These are phyloP conservation scores for Eurystomus glaucurus DNA, from an alignment of 2,797 vertebrate genomes.

Conservation along the genomic window DNA sequence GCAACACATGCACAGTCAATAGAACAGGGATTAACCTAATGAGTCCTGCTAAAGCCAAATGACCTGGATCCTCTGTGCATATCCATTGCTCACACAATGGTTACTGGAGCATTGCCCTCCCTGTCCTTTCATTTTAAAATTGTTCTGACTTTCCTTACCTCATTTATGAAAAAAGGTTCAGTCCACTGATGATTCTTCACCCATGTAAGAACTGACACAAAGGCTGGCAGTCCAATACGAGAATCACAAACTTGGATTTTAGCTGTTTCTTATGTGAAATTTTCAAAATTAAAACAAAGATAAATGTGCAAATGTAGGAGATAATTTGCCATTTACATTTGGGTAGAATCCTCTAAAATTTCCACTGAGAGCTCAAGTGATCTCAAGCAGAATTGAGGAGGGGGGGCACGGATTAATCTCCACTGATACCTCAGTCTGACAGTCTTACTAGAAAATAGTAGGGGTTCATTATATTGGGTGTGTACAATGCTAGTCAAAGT, in stretches of 20 bases:
- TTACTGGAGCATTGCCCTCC: rapidly evolving
- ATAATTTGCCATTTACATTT: not conserved
- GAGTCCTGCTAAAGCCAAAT: not conserved
- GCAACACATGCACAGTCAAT: not conserved
- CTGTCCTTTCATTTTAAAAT: not conserved
- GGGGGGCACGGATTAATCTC: not conserved
- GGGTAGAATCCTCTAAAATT: not conserved
- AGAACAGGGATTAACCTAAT: not conserved
- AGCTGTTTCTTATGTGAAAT: not conserved
- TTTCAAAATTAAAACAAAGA: not conserved
- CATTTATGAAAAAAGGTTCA: not conserved
- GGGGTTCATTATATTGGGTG: not conserved
- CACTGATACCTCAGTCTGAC: not conserved
- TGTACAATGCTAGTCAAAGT: not conserved
- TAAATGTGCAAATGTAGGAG: not conserved
- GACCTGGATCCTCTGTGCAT: not conserved
- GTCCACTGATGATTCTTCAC: not conserved
- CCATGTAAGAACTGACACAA: not conserved
- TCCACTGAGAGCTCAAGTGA: not conserved
- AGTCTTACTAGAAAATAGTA: not conserved
- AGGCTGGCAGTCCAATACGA: not conserved
- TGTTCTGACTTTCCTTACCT: not conserved
- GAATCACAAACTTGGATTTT: not conserved
- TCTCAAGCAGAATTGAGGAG: not conserved
- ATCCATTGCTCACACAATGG: not conserved